Conservation (phyloP, 1,140 invertebrate species). For the Rhagoletis pomonella region DNA sequence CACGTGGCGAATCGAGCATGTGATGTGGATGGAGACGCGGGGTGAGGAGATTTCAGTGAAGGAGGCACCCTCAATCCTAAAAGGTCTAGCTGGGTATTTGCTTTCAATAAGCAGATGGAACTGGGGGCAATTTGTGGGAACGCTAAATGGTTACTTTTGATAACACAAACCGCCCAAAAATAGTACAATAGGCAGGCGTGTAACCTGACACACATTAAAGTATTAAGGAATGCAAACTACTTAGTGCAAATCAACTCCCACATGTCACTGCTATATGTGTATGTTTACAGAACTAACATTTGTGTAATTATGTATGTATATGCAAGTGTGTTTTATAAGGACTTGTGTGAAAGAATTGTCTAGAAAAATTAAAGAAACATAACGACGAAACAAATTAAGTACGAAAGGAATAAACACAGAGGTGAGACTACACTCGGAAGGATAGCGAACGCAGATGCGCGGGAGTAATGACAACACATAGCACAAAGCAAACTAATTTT, state of each 20-base stretch:
- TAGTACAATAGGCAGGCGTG: too few relatives aligned
- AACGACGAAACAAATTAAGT: conserved; percentile 15
- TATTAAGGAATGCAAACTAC: conserved; percentile 25
- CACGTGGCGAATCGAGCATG: too few relatives aligned
- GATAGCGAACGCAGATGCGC: background rate
- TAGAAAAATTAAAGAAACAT: conserved; percentile 38
- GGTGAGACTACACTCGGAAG: background rate
- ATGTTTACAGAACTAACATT: background rate
- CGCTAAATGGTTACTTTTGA: too few relatives aligned
- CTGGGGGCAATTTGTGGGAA: too few relatives aligned
- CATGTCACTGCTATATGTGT: background rate
- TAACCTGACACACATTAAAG: background rate
- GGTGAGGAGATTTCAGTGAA: too few relatives aligned
- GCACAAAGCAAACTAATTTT: conserved; percentile 20
- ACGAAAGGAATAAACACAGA: conserved; percentile 8
- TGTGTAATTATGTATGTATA: background rate
- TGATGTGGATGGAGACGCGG: too few relatives aligned
- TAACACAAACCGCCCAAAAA: too few relatives aligned
- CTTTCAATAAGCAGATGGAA: too few relatives aligned
- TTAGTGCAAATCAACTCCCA: background rate
- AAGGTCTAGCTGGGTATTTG: too few relatives aligned
- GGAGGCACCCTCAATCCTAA: too few relatives aligned
- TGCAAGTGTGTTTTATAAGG: background rate
- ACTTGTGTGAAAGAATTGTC: background rate
- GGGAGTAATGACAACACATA: background rate